Base-by-base conservation (phyloP, 2,797 vertebrate genomes). In the Columba guinea region DNA sequence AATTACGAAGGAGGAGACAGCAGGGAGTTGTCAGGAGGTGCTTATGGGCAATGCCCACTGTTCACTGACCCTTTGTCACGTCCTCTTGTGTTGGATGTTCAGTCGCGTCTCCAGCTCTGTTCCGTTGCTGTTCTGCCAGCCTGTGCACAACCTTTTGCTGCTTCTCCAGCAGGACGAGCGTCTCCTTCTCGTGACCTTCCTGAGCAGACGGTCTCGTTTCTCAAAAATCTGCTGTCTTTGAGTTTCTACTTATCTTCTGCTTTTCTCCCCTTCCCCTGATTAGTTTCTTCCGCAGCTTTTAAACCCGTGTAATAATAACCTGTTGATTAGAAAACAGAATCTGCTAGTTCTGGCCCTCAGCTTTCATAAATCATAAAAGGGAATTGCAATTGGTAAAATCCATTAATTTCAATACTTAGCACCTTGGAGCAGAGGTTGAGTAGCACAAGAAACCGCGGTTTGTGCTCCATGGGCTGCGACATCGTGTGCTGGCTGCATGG, bases 401-500 rank as follows among this genome's bases (percentile, higher is more conserved):
- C 8, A 0, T 39, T 27, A 0, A 30, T 55, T 76, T 35, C 6
- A 14, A 2, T 10, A 3, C 11, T 41, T 53, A 14, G 15, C 18
- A n/a, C 3, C 59, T 41, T 1, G 2, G 55, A 62, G 53, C 46
- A 73, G 83, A 48, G 64, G 14, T 59, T 26, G 7, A 18, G 2
- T 3, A 51, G 34, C 71, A 27, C 20, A 49, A 20, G 56, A 20
- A 56, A 0, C 13, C 22, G 59, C 10, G 15, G 32, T 9, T n/a
- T 53, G 9, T 68, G 82, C 70, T 77, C 51, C 35, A 0, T 15
- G 68, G 53, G 27, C 48, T 87, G 35, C 69, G 27, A 2, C 21
- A 0, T 27, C 8, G 1, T 2, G 2, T 5, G 2, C 32, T 10
- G 49, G 21, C 70, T 27, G 20, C 4, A 2, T 5, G 6, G 60